A percentile compares a stretch with the other conserved stretches of the same genome.
phyloP scores from a whole-genome alignment of 2,797 vertebrate species.

The Clarias pachynema region DNA sequence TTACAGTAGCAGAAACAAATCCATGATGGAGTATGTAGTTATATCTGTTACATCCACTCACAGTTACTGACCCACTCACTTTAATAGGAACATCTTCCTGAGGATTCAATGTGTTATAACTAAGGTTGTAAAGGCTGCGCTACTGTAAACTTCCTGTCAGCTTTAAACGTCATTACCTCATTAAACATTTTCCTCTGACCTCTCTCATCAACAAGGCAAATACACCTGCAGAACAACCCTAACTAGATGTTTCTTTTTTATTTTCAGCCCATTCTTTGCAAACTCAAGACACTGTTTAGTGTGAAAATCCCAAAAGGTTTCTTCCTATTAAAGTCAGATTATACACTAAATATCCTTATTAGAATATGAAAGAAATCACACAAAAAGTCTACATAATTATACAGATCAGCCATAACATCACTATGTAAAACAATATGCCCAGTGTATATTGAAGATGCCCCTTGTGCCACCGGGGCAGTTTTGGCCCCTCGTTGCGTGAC shows the following conservation, averaged over 20 bases:
- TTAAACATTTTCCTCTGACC: background rate
- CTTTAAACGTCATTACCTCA: background rate
- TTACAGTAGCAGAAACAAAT: background rate
- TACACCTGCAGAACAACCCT: background rate
- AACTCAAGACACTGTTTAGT: background rate
- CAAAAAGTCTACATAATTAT: background rate
- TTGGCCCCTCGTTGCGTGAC: too few relatives aligned
- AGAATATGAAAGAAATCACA: background rate
- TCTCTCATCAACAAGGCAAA: background rate
- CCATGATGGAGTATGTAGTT: background rate
- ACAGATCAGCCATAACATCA: background rate
- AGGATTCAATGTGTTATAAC: background rate
- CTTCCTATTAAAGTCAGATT: constrained; percentile 1
- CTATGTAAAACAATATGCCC: too few relatives aligned
- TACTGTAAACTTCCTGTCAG: background rate
- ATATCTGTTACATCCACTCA: background rate
- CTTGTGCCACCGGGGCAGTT: too few relatives aligned
- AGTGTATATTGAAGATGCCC: too few relatives aligned
- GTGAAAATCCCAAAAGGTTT: background rate
- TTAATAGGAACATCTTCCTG: constrained; percentile 9
- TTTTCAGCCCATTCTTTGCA: background rate
- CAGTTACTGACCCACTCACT: background rate
- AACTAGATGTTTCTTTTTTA: background rate
- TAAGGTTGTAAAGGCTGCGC: background rate
- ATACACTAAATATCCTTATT: background rate